phyloP scores from a whole-genome alignment of 2,113 vertebrate species.

The Anoura caudifer region DNA sequence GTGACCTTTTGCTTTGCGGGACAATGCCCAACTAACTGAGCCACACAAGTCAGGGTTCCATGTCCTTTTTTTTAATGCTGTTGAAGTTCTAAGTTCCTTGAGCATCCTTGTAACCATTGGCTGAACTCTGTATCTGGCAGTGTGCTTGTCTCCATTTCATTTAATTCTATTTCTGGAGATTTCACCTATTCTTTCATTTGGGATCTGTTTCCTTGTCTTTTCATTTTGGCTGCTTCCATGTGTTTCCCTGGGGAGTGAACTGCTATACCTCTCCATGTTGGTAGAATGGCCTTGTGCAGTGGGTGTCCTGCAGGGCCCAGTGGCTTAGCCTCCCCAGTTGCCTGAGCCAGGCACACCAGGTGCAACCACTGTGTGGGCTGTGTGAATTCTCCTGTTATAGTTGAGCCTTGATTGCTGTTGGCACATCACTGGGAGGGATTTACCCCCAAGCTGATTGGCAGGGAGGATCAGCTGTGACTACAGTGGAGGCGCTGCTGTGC shows the following conservation, averaged over 20 bases:
- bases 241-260: too few relatives aligned
- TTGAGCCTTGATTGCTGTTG: too few relatives aligned
- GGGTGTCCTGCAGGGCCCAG: background rate
- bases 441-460: background rate
- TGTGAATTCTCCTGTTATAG: too few relatives aligned
- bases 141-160: background rate
- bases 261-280: background rate
- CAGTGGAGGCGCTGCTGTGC: background rate
- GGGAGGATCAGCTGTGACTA: background rate
- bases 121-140: background rate
- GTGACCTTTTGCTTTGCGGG: too few relatives aligned
- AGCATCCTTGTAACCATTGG: background rate
- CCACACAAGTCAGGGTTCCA: too few relatives aligned
- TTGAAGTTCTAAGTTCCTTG: background rate
- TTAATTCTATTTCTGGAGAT: background rate
- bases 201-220: background rate
- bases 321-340: background rate
- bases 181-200: background rate
- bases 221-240: background rate
- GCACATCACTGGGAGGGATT: background rate
- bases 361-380: too few relatives aligned
- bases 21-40: too few relatives aligned
- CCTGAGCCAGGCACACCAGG: too few relatives aligned
- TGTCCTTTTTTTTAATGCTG: background rate
- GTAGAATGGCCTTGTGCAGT: background rate